Base-by-base conservation (phyloP, 1,140 invertebrate species). In the Drosophila gunungcola region DNA sequence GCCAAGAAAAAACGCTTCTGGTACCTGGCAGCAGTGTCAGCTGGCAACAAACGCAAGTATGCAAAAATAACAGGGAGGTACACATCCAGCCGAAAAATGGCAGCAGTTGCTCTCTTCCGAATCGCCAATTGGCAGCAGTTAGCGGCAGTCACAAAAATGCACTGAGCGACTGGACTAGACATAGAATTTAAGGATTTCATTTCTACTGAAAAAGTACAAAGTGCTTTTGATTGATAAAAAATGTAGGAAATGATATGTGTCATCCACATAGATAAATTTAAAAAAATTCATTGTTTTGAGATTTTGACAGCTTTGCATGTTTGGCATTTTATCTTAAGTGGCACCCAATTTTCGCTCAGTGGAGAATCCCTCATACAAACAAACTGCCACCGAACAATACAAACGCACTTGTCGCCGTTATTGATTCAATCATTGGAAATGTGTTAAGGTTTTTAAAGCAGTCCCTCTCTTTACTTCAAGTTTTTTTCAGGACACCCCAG, bases 381-480 rank as follows among this genome's bases (percentile, higher is more conserved):
- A 41, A 27, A 53, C 56, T 34, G 25, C 25, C 27, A 34, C 36
- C 39, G 16, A 56, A 46, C 54, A 38, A 76, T 39, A 45, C 64
- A 51, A 38, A 48, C 65, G 61, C 84, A 83, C 65, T 75, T 86
- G 82, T 88, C 83, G 74, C 78, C 80, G 74, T 82, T 84, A 88
- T 89, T 88, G 84, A 88, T 89, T 88, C 84, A 88, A 89, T 88
- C 80, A 89, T 89, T 89, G 84, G 64, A 64, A 80, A 79, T 88
- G 84, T 80, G 76, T 80, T 82, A 89, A 82, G 80, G 72, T 67
- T 89, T 88, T 88, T 89, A 83, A 88, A 88, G 84, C 80, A 55
- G 57, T 69, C 48, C 52, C 63, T 65, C 46, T 74, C 51, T 51
- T 89, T 73, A 68, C 80, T 89, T 78, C 27, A 83, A 83, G 79